These are phyloP conservation scores for Apamea epomidion DNA, from an alignment of 2,888 invertebrate species.

Conservation along the genomic window DNA sequence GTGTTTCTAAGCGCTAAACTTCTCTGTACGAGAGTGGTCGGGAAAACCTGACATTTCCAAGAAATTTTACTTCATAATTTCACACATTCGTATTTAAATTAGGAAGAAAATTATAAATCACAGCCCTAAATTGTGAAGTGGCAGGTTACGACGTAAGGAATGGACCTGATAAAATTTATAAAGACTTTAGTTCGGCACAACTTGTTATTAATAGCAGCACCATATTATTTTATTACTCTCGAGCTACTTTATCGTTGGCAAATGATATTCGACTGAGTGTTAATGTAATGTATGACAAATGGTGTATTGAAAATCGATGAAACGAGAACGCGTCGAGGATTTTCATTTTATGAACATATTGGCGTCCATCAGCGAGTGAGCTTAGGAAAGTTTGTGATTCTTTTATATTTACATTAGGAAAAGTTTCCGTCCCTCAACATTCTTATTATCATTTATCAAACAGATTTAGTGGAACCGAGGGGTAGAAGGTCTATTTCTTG, in stretches of 20 bases:
- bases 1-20: slow-evolving; percentile 74
- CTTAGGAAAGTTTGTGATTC: slow-evolving; percentile 15
- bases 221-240: slow-evolving; percentile 64
- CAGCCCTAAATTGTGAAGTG: slow-evolving; percentile 53
- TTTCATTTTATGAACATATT: slow-evolving; percentile 40
- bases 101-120: slow-evolving; percentile 37
- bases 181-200: slow-evolving; percentile 64
- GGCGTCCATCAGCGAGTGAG: not conserved
- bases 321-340: slow-evolving; percentile 21
- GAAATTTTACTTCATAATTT: slow-evolving; percentile 9
- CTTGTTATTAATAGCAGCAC: slow-evolving; percentile 63
- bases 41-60: slow-evolving; percentile 53
- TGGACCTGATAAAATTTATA: slow-evolving; percentile 62
- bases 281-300: slow-evolving; percentile 65
- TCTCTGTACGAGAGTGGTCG: slow-evolving; percentile 63
- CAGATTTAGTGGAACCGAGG: slow-evolving; percentile 28
- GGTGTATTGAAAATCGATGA: slow-evolving; percentile 57
- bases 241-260: slow-evolving; percentile 63
- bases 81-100: slow-evolving; percentile 30
- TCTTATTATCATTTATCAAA: slow-evolving; percentile 32
- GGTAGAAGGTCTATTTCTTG: slow-evolving; percentile 13
- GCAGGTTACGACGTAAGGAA: slow-evolving; percentile 57
- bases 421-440: slow-evolving; percentile 13
- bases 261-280: slow-evolving; percentile 64
- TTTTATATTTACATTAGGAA: slow-evolving; percentile 13